These are phyloP conservation scores for Andrena dorsata DNA, from an alignment of 2,888 invertebrate species.

Conservation along the genomic window DNA sequence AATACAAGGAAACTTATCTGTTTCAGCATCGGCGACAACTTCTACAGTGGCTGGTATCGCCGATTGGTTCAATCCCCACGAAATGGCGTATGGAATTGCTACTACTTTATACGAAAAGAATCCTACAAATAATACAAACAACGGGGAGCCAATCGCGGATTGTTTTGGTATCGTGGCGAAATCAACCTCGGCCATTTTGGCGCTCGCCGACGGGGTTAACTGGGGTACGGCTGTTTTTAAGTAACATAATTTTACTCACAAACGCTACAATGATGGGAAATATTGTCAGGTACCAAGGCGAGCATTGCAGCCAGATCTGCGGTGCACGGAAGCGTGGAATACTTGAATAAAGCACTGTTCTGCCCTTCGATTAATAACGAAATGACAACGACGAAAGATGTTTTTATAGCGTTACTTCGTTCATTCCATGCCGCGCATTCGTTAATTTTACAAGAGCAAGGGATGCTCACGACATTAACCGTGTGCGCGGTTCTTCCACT, in stretches of 20 bases:
- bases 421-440: conserved; percentile 95
- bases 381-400: conserved; percentile 88
- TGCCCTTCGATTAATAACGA: conserved; percentile 83
- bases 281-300: conserved; percentile 89
- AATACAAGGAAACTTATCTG: conserved; percentile 12
- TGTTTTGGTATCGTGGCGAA: conserved; percentile 92
- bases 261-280: conserved; percentile 11
- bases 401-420: conserved; percentile 91
- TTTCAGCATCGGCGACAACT: conserved; percentile 58
- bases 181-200: conserved; percentile 91
- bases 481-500: conserved; percentile 91
- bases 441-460: conserved; percentile 93
- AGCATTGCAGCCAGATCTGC: conserved; percentile 94
- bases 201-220: conserved; percentile 95
- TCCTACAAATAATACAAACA: conserved; percentile 89
- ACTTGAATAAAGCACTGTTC: conserved; percentile 91
- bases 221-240: conserved; percentile 88
- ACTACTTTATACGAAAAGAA: conserved; percentile 94
- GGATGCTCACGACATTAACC: conserved; percentile 93
- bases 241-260: conserved; percentile 2
- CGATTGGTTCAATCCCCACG: conserved; percentile 87
- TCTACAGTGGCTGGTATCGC: conserved; percentile 76
- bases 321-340: conserved; percentile 93
- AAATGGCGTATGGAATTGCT: conserved; percentile 89
- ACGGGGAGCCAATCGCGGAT: conserved; percentile 95